Percentiles rank a stretch among this genome's conserved stretches.
phyloP scores from a whole-genome alignment of 2,888 invertebrate species.

The Agrilus biguttatus region DNA sequence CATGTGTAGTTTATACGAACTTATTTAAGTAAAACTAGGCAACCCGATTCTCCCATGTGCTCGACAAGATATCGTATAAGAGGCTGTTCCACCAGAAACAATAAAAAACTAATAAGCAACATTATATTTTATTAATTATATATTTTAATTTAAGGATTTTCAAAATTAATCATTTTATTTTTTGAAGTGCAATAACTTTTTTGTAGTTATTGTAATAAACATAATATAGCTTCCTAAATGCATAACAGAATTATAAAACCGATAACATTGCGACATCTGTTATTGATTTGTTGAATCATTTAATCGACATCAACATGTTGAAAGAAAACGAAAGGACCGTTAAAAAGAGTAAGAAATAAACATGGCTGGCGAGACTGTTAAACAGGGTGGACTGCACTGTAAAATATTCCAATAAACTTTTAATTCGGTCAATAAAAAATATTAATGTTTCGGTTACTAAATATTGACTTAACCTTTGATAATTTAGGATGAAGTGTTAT shows the following conservation, averaged over 20 bases:
- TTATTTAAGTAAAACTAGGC: too few relatives aligned
- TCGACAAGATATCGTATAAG: too few relatives aligned
- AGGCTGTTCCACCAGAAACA: too few relatives aligned
- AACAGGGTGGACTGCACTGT: conserved; percentile 30
- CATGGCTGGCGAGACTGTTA: conserved; percentile 23
- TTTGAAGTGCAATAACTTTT: conserved; percentile 1
- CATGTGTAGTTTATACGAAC: too few relatives aligned
- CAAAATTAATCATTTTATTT: conserved; percentile 2
- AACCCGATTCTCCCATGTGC: too few relatives aligned
- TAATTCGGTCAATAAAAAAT: conserved; percentile 18
- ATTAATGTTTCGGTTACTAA: conserved; percentile 4
- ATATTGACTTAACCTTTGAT: conserved; percentile 2
- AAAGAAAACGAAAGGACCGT: conserved; percentile 17
- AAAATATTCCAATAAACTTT: conserved; percentile 18
- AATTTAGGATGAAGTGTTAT: conserved; percentile 7
- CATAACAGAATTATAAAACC: too few relatives aligned
- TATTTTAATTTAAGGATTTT: conserved; percentile 1
- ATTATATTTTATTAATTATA: too few relatives aligned
- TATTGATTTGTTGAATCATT: conserved; percentile 28
- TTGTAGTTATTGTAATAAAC: neutral
- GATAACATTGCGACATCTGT: conserved; percentile 17
- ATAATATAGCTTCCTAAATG: too few relatives aligned
- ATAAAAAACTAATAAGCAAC: too few relatives aligned
- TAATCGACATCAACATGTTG: conserved; percentile 42
- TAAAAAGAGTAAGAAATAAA: conserved; percentile 17